Base-by-base conservation (phyloP, 2,797 vertebrate species). In the Spondyliosoma cantharus region DNA sequence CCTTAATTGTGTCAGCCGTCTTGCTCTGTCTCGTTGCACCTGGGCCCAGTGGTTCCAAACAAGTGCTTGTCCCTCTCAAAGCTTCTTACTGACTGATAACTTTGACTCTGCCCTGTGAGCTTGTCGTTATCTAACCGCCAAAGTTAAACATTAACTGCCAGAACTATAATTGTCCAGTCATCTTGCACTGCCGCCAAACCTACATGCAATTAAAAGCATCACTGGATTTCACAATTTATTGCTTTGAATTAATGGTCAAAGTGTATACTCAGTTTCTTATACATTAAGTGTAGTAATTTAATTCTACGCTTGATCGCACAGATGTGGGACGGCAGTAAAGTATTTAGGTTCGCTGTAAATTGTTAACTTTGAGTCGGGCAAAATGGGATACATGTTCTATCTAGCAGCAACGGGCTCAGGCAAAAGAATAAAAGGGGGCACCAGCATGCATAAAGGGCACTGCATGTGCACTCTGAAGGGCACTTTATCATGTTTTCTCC, bases 111-210 rank as follows among this genome's bases (percentile, higher is more conserved):
- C 68, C 43, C 17, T 52, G 14, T 9, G 11, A 16, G 27, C 50
- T 22, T 7, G 3, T 24, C 4, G 17, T 52, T 71, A 43, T 48
- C 19, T 25, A 19, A 60, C 22, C 19, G 0, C 15, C 0, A 0
- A 0, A 27, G 74, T 80, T 78, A 77, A 17, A 57, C 49, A 74
- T 66, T 84, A 74, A 82, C 57, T 52, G 0, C n/a, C 29, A 14
- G 12, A 5, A 20, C 42, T 67, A 16, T 42, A 37, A n/a, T 1
- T 22, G 22, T 2, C 32, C 13, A 0, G 3, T 6, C 25, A 0
- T 46, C 24, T 4, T 32, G 64, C 24, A 9, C 17, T 29, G 54
- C 25, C 25, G 42, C 25, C 5, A 9, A 9, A 8, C 16, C 20
- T 3, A 12, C 16, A 27, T 53, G 37, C 14, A 17, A 22, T 0